phyloP scores from a whole-genome alignment of 2,797 vertebrate genomes.

The Cyprinella venusta region DNA sequence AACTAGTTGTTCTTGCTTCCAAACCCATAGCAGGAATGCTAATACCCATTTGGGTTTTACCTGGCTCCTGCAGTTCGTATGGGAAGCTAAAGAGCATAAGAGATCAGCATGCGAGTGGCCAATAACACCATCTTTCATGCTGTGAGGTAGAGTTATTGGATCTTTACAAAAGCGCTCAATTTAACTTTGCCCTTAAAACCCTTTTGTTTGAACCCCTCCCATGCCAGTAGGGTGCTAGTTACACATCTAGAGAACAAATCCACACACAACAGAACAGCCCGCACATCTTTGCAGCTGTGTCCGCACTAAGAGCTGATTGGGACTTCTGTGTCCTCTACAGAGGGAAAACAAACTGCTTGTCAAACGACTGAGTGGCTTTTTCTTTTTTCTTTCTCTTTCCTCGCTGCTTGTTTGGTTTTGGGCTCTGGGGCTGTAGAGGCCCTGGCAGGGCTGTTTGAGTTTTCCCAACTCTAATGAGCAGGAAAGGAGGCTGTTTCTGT shows the following conservation, averaged over 20 bases:
- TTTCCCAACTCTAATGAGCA: conserved; percentile 59
- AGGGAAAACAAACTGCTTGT: conserved; percentile 55
- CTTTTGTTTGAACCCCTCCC: conserved; percentile 57
- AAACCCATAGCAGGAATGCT: conserved; percentile 42
- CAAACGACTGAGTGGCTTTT: conserved; percentile 50
- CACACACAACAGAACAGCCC: conserved; percentile 35
- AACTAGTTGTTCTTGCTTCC: conserved; percentile 42
- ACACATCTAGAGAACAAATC: conserved; percentile 56
- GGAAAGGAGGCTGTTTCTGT: conserved; percentile 37
- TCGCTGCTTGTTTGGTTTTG: conserved; percentile 63
- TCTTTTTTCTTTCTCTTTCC: conserved; percentile 50
- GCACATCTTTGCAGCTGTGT: conserved; percentile 54
- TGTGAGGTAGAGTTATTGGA: conserved; percentile 58
- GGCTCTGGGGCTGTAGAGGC: conserved; percentile 53
- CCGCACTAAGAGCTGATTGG: conserved; percentile 38
- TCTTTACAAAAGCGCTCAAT: conserved; percentile 54
- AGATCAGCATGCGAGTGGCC: conserved; percentile 21
- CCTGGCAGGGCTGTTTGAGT: conserved; percentile 59
- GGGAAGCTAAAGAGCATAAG: conserved; percentile 4
- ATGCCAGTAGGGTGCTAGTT: conserved; percentile 51
- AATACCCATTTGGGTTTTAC: conserved; percentile 47
- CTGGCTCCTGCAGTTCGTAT: conserved; percentile 39
- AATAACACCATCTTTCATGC: conserved; percentile 52
- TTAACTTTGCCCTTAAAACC: conserved; percentile 54
- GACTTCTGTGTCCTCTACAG: conserved; percentile 34